phyloP scores from a whole-genome alignment of 1,140 invertebrate species.

The Zaprionus lachaisei region DNA sequence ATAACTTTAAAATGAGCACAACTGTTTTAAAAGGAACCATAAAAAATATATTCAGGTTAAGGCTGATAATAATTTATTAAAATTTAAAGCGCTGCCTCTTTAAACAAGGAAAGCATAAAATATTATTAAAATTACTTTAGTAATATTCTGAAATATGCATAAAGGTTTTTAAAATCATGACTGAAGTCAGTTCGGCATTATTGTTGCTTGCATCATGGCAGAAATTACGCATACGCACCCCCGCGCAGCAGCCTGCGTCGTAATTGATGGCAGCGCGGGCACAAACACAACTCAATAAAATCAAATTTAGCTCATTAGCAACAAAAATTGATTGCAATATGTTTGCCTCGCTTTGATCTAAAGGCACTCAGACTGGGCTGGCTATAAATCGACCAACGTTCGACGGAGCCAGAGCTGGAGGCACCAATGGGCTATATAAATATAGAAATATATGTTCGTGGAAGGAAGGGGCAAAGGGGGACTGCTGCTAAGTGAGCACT shows the following conservation, averaged over 20 bases:
- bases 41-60: not conserved
- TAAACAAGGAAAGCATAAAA: not conserved
- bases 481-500: conserved; percentile 19
- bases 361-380: conserved; percentile 61
- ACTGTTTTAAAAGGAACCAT: not conserved
- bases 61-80: not conserved
- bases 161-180: not conserved
- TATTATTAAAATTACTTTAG: not conserved
- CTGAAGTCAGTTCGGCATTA: conserved; percentile 16
- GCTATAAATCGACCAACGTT: conserved; percentile 48
- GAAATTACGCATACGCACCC: conserved; percentile 40
- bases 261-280: conserved; percentile 25
- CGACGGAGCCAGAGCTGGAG: conserved; percentile 9
- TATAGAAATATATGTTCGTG: conserved; percentile 25
- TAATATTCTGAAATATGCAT: not conserved
- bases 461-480: not conserved
- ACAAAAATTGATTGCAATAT: conserved; percentile 77
- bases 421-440: conserved; percentile 31
- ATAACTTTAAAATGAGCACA: too few relatives aligned
- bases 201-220: conserved; percentile 23
- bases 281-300: conserved; percentile 68
- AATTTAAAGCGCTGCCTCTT: not conserved
- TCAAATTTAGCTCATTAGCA: conserved; percentile 80
- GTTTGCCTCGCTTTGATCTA: conserved; percentile 73
- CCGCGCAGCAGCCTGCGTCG: not conserved